A percentile compares a stretch with the other conserved stretches of the same genome.
These are phyloP conservation scores for Pseudocheirus occidentalis DNA, from an alignment of 2,797 vertebrate genomes.

Conservation along the genomic window DNA sequence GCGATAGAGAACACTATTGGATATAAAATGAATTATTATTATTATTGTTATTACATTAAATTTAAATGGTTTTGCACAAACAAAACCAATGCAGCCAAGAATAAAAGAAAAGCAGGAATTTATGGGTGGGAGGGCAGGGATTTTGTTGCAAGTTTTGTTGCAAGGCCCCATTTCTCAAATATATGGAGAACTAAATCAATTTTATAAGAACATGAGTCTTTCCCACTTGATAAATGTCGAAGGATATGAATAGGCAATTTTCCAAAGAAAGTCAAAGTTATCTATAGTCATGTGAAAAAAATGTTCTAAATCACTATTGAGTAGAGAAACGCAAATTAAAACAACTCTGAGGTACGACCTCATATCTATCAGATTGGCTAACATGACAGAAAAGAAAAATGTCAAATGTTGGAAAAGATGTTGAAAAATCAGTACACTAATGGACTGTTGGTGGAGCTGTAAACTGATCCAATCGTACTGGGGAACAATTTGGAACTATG, in stretches of 20 bases:
- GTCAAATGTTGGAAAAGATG: neutral
- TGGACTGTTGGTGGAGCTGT: neutral
- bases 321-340: neutral
- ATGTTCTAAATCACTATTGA: neutral
- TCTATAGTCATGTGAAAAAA: neutral
- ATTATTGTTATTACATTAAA: neutral
- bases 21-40: neutral
- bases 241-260: neutral
- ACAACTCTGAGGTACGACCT: neutral
- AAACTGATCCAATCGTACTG: neutral
- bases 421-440: neutral
- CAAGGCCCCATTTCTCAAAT: neutral
- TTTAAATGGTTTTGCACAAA: neutral
- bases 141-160: neutral
- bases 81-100: neutral
- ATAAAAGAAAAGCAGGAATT: neutral
- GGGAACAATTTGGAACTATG: neutral
- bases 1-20: neutral
- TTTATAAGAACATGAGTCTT: neutral
- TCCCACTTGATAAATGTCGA: neutral
- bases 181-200: neutral
- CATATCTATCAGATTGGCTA: neutral
- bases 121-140: neutral
- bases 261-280: neutral
- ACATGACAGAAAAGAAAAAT: neutral